Percentiles rank a stretch among this genome's conserved stretches.
These are phyloP conservation scores for Scaptodrosophila lebanonensis DNA, from an alignment of 1,140 invertebrate species.

Conservation along the genomic window DNA sequence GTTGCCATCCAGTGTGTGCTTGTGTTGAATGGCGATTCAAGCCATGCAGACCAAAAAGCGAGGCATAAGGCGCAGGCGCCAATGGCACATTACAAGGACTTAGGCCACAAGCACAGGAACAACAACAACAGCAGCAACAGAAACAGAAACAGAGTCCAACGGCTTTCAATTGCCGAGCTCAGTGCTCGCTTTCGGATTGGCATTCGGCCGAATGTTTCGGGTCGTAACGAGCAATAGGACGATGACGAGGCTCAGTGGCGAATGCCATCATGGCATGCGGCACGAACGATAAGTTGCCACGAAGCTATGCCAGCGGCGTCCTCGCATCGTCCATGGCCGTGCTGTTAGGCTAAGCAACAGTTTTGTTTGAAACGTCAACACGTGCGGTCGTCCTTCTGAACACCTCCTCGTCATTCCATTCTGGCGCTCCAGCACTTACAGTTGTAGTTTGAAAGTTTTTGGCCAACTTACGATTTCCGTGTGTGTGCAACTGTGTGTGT, in stretches of 20 bases:
- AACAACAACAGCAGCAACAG: constrained; percentile 54
- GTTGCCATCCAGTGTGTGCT: not conserved
- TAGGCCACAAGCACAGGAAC: constrained; percentile 29
- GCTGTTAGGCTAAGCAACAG: constrained; percentile 54
- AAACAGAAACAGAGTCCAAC: too few species aligned
- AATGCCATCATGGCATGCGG: not conserved
- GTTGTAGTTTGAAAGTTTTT: too few species aligned
- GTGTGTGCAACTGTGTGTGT: too few species aligned
- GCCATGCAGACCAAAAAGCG: too few species aligned
- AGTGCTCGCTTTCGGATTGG: too few species aligned
- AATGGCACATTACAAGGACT: constrained; percentile 40
- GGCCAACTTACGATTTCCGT: too few species aligned
- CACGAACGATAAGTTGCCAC: not conserved
- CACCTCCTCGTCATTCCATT: constrained; percentile 17
- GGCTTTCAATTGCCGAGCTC: too few species aligned
- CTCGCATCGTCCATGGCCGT: too few species aligned
- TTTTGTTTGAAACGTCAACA: constrained; percentile 71
- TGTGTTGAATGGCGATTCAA: not conserved
- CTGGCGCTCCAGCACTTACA: too few species aligned
- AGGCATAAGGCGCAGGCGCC: constrained; percentile 44
- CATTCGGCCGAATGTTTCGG: too few species aligned
- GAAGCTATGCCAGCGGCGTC: too few species aligned
- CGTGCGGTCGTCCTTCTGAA: constrained; percentile 48
- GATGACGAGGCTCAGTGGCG: not conserved
- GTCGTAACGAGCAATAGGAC: too few species aligned